Percentiles rank a stretch among this genome's conserved stretches.
These are phyloP conservation scores for Phycodurus eques DNA, from an alignment of 2,113 vertebrate genomes.

Conservation along the genomic window DNA sequence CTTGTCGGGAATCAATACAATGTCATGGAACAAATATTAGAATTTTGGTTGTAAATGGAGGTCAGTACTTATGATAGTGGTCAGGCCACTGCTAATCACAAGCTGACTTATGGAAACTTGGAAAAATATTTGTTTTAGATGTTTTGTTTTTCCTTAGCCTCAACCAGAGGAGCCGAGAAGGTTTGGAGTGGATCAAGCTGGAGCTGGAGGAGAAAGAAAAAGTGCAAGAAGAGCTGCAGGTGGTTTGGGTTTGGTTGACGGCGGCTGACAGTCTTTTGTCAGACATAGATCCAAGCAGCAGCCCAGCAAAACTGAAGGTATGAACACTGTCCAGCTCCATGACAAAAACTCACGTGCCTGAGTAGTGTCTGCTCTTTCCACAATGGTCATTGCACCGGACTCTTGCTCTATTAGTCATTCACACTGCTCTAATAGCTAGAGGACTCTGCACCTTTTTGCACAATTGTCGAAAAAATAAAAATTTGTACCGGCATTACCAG, in stretches of 20 bases:
- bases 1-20: no score
- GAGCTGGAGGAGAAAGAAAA: slow-evolving; percentile 81
- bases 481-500: no score
- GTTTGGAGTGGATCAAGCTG: slow-evolving; percentile 58
- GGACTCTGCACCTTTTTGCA: no score
- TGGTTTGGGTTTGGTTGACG: slow-evolving; percentile 68
- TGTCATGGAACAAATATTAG: no score
- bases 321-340: slow-evolving; percentile 14
- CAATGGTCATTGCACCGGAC: no score
- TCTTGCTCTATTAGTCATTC: no score
- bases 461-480: no score
- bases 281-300: slow-evolving; percentile 60
- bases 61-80: no score
- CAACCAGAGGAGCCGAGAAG: slow-evolving; percentile 70
- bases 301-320: slow-evolving; percentile 78
- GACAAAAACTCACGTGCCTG: no score
- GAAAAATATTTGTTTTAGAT: not conserved
- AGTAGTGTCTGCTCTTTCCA: no score
- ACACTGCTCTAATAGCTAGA: no score
- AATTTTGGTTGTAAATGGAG: no score
- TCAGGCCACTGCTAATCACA: not conserved
- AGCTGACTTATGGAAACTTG: not conserved
- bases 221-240: slow-evolving; percentile 74
- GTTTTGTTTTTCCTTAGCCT: slow-evolving; percentile 66
- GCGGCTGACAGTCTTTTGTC: slow-evolving; percentile 58